A percentile compares a stretch with the other conserved stretches of the same genome.
Conservation (phyloP, 2,113 vertebrate species). For the Loxodonta africana region DNA sequence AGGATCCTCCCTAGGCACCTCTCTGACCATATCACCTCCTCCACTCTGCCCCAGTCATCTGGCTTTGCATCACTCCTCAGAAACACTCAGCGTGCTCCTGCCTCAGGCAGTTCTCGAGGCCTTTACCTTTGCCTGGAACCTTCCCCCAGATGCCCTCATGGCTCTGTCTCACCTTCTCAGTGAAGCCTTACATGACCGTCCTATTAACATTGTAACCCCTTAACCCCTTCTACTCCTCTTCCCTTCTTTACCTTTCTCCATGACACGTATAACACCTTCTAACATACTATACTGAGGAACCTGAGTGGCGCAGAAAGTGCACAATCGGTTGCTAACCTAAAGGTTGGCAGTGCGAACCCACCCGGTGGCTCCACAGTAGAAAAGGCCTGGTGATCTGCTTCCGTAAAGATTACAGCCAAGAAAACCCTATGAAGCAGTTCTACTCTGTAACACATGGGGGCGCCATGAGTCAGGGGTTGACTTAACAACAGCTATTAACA, state of each 20-base stretch:
- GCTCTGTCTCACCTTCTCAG: neutral
- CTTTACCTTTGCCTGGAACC: neutral
- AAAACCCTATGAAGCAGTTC: neutral
- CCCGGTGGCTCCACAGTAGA: neutral
- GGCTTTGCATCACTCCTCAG: neutral
- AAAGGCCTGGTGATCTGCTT: neutral
- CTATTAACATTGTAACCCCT: neutral
- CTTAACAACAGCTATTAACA: neutral
- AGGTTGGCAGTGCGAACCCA: neutral
- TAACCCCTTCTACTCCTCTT: too few species aligned
- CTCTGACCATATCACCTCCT: neutral
- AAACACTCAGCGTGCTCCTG: neutral
- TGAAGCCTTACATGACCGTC: neutral
- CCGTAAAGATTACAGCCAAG: neutral
- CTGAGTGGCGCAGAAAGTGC: neutral
- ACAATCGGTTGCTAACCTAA: neutral
- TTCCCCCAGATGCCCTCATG: neutral
- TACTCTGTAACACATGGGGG: neutral
- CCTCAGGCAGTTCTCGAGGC: neutral
- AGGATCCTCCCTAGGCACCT: neutral
- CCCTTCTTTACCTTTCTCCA: neutral
- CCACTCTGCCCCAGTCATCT: neutral
- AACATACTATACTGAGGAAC: neutral
- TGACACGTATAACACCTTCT: neutral
- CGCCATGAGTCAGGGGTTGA: neutral